Evolutionary conservation across 2,113 vertebrate species (phyloP).

Genomic region (Corynorhinus townsendii): DNA sequence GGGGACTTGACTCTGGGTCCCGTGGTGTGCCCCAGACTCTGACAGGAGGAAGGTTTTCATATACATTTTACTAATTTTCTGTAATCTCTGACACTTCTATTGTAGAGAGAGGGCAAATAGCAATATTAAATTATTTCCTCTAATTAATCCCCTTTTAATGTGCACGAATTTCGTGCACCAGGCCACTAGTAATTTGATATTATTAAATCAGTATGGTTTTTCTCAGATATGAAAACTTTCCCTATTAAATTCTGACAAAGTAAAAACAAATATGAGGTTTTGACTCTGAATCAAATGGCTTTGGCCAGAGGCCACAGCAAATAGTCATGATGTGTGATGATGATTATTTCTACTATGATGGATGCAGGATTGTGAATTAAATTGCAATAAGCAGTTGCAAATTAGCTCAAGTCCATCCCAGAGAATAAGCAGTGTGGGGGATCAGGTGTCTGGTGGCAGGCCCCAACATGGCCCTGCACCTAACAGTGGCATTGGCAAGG

Average conservation of each 20-base stretch:
- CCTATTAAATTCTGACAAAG: not conserved
- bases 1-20: too few relatives aligned
- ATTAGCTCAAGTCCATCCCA: not conserved
- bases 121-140: too few relatives aligned
- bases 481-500: not conserved
- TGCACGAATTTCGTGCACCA: too few relatives aligned
- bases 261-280: conserved; percentile 1
- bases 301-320: conserved; percentile 5
- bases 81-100: too few relatives aligned
- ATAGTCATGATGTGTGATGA: not conserved
- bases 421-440: not conserved
- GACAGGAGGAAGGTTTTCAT: too few relatives aligned
- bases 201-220: not conserved
- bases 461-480: not conserved
- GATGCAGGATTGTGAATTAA: not conserved
- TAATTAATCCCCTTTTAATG: too few relatives aligned
- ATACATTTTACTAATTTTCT: too few relatives aligned
- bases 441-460: not conserved
- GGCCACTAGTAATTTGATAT: not conserved
- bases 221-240: not conserved
- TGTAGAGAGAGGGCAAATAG: too few relatives aligned
- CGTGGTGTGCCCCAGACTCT: too few relatives aligned
- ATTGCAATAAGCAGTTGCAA: not conserved
- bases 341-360: not conserved
- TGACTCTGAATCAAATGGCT: not conserved